These are phyloP conservation scores for Toxotes jaculatrix DNA, from an alignment of 2,113 vertebrate genomes.

Conservation along the genomic window DNA sequence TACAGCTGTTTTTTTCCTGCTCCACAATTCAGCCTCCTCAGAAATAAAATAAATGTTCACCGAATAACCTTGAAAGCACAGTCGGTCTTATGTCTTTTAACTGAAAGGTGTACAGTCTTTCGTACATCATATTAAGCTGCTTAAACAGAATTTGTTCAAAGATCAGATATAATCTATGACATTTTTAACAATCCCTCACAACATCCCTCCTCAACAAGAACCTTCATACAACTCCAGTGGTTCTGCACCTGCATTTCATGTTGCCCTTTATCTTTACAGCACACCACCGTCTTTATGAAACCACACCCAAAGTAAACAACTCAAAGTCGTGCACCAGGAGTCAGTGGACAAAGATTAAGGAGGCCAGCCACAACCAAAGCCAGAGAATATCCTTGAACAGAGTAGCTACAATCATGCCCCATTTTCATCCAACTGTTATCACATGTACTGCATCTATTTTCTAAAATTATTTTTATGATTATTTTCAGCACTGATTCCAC, in stretches of 20 bases:
- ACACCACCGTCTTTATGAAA: neutral
- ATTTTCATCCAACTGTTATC: neutral
- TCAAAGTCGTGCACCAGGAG: neutral
- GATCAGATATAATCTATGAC: neutral
- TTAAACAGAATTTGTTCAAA: slow-evolving; percentile 4
- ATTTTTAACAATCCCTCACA: neutral
- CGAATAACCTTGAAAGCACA: neutral
- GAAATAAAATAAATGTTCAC: slow-evolving; percentile 17
- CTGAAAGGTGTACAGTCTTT: neutral
- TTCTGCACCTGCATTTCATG: neutral
- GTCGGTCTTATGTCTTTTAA: slow-evolving; percentile 7
- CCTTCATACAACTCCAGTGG: neutral
- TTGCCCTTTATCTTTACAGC: neutral
- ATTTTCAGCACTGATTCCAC: too few relatives aligned
- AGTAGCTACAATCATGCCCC: neutral
- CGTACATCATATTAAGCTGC: neutral
- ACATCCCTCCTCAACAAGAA: neutral
- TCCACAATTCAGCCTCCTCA: neutral
- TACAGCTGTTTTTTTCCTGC: neutral
- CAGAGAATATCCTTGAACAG: neutral
- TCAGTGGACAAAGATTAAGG: neutral
- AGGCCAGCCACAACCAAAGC: neutral
- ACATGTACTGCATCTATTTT: neutral
- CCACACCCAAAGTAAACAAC: neutral
- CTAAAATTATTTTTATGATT: neutral